These are phyloP conservation scores for Sphinx pinastri DNA, from an alignment of 2,888 invertebrate species.

Conservation along the genomic window DNA sequence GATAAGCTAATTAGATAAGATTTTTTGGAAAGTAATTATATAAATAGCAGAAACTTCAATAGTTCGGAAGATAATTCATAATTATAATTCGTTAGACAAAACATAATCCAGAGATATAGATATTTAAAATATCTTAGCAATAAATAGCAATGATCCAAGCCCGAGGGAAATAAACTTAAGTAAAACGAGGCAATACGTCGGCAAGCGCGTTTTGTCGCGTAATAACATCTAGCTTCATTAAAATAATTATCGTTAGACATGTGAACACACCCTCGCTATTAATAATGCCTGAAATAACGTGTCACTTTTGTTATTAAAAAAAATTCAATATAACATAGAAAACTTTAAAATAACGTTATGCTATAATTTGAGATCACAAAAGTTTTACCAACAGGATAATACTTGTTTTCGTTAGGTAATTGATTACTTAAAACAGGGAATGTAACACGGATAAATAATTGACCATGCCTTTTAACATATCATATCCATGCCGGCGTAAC, in stretches of 20 bases:
- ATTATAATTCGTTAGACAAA: background rate
- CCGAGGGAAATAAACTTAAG: conserved; percentile 57
- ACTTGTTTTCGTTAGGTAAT: no score
- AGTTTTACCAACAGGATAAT: no score
- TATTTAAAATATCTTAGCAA: conserved; percentile 24
- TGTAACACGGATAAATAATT: no score
- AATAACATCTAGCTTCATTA: conserved; percentile 50
- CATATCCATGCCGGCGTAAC: no score
- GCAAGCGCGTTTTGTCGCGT: conserved; percentile 30
- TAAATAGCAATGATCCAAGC: conserved; percentile 50
- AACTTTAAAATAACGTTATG: background rate
- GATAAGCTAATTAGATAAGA: no score
- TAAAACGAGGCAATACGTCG: conserved; percentile 38
- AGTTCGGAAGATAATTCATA: no score
- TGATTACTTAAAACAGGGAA: no score
- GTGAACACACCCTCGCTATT: conserved; percentile 47
- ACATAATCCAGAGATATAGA: conserved; percentile 13
- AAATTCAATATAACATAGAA: background rate
- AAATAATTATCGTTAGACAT: conserved; percentile 74
- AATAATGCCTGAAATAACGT: conserved; percentile 17
- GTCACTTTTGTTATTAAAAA: background rate
- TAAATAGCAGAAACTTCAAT: no score
- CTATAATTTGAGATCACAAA: no score
- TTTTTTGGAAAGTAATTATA: no score
- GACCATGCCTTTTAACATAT: no score